Conservation (phyloP, 2,888 invertebrate species). For the Rotaria sp. region DNA sequence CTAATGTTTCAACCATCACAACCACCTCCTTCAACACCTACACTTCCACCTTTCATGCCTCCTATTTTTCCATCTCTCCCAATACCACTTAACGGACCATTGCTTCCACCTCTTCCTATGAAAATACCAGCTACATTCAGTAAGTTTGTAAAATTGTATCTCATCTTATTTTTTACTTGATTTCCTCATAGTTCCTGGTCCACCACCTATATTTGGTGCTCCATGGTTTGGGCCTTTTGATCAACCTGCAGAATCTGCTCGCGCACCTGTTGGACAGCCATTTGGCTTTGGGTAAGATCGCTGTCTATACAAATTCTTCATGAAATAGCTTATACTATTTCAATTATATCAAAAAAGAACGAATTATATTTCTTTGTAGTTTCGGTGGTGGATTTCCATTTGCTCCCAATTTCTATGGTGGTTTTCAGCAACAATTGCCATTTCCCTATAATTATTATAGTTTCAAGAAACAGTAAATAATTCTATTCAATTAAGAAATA, state of each 20-base stretch:
- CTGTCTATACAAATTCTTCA: not conserved
- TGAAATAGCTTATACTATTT: too few species aligned
- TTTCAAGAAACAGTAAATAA: not conserved
- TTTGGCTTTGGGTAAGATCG: not conserved
- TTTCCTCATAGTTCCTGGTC: not conserved
- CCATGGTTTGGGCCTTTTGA: not conserved
- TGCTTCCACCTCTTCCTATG: not conserved
- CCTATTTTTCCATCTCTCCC: not conserved
- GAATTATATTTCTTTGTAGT: not conserved
- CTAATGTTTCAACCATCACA: too few species aligned
- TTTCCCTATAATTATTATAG: not conserved
- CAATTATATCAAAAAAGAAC: too few species aligned
- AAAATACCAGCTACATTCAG: not conserved
- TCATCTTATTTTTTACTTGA: not conserved
- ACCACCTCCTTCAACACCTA: too few species aligned
- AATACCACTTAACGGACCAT: not conserved
- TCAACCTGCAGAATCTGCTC: not conserved
- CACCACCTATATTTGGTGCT: not conserved
- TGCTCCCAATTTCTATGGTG: not conserved
- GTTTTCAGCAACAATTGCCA: not conserved
- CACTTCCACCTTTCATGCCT: too few species aligned
- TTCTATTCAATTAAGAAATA: not conserved
- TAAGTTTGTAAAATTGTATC: not conserved
- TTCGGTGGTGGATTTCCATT: not conserved
- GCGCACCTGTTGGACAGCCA: too few species aligned